A percentile compares a stretch with the other conserved stretches of the same genome.
These are phyloP conservation scores for Genyomyrus donnyi DNA, from an alignment of 2,113 vertebrate species.

Conservation along the genomic window DNA sequence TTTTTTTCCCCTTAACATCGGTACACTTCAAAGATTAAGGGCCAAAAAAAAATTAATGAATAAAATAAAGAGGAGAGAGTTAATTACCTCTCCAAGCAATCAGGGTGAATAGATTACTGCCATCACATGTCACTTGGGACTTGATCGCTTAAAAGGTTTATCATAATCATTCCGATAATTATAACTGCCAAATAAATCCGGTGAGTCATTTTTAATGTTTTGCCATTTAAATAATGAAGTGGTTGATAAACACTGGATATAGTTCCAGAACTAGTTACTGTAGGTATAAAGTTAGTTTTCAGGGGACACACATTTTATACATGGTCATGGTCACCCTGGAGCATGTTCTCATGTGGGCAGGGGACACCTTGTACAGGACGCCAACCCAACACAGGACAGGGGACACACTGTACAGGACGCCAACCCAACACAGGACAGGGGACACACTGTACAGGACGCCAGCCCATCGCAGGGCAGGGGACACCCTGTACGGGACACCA, in stretches of 20 bases:
- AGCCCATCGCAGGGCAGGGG: not conserved
- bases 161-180: constrained; percentile 15
- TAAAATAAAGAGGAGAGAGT: constrained; percentile 5
- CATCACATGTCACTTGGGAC: constrained; percentile 12
- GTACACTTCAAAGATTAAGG: constrained; percentile 9
- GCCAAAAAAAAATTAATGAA: not conserved
- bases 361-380: not conserved
- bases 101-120: constrained; percentile 13
- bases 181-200: constrained; percentile 8
- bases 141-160: constrained; percentile 17
- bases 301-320: not conserved
- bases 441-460: not conserved
- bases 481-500: not conserved
- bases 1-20: not conserved
- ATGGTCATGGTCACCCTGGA: not conserved
- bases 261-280: not conserved
- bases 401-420: not conserved
- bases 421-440: not conserved
- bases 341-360: not conserved
- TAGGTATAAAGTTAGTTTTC: not conserved
- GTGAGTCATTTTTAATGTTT: constrained; percentile 14
- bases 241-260: constrained; percentile 8
- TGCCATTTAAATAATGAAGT: not conserved
- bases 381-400: not conserved
- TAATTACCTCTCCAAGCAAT: constrained; percentile 11